Evolutionary conservation across 64 coral and sea anemone genomes (phyloP).

Genomic region (Orbicella faveolata): DNA sequence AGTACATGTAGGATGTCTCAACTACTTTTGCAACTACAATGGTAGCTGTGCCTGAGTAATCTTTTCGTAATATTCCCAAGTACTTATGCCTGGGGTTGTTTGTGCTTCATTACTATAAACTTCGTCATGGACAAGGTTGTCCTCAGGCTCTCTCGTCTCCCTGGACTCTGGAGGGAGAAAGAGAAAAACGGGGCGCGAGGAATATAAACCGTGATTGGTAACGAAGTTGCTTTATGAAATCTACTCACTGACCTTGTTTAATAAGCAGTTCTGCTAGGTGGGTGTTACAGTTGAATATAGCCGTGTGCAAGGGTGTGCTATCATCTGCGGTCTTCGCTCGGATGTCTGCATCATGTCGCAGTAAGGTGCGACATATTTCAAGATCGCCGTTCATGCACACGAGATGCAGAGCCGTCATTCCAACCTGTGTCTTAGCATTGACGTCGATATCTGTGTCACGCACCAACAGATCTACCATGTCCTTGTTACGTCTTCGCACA

Average conservation of each 20-base stretch:
- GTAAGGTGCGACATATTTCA: slow-evolving; percentile 54
- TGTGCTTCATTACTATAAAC: no score
- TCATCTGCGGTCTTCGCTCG: slow-evolving; percentile 19
- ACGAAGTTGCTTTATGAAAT: neutral
- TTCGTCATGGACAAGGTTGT: no score
- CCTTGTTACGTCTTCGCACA: slow-evolving; percentile 30
- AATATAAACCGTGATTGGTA: no score
- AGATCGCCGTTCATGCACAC: slow-evolving; percentile 71
- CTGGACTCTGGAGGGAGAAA: no score
- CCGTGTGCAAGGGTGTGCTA: slow-evolving; percentile 62
- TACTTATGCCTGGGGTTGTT: no score
- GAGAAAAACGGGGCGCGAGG: no score
- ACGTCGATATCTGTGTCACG: slow-evolving; percentile 51
- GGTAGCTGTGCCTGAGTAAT: no score
- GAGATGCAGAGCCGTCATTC: slow-evolving; percentile 71
- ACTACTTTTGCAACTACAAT: no score
- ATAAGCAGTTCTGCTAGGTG: slow-evolving; percentile 53
- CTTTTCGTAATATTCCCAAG: no score
- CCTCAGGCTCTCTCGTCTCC: no score
- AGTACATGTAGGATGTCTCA: no score
- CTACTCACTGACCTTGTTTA: slow-evolving; percentile 42
- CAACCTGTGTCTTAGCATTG: slow-evolving; percentile 51
- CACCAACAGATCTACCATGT: slow-evolving; percentile 55
- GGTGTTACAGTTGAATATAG: slow-evolving; percentile 51
- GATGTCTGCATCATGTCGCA: slow-evolving; percentile 52